phyloP scores from a whole-genome alignment of 1,140 invertebrate genomes.

The Caerostris darwini region DNA sequence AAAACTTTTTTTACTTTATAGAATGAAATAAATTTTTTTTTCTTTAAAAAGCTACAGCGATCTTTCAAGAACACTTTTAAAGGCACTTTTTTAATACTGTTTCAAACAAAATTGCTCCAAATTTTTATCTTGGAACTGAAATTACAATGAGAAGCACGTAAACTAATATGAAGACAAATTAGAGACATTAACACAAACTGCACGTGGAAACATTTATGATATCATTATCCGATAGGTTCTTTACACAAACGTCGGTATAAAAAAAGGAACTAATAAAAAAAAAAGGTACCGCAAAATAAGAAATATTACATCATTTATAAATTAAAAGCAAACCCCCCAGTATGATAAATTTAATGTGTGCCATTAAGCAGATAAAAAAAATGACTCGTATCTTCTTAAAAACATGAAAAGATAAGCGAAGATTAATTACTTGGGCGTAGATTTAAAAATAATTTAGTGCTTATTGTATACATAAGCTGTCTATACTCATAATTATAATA shows the following conservation, averaged over 20 bases:
- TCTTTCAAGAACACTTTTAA: too few relatives aligned
- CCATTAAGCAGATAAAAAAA: background rate
- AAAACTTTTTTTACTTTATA: too few relatives aligned
- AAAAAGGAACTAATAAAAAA: background rate
- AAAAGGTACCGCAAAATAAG: background rate
- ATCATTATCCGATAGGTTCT: background rate
- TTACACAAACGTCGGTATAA: background rate
- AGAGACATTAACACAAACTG: background rate
- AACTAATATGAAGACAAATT: background rate
- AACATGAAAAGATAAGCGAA: background rate
- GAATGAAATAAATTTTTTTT: too few relatives aligned
- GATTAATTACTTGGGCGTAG: background rate
- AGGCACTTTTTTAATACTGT: too few relatives aligned
- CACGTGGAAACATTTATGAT: background rate
- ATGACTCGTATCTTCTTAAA: background rate
- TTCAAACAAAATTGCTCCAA: too few relatives aligned
- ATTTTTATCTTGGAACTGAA: too few relatives aligned
- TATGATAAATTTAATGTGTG: background rate
- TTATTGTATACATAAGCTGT: background rate
- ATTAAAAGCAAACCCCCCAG: background rate
- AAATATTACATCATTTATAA: conserved; percentile 3
- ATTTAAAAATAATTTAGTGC: background rate
- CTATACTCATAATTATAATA: too few relatives aligned
- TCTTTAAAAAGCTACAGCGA: too few relatives aligned
- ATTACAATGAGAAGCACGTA: background rate